Evolutionary conservation across 2,797 vertebrate species (phyloP).

Genomic region (Pseudotriccus pelzelni): DNA sequence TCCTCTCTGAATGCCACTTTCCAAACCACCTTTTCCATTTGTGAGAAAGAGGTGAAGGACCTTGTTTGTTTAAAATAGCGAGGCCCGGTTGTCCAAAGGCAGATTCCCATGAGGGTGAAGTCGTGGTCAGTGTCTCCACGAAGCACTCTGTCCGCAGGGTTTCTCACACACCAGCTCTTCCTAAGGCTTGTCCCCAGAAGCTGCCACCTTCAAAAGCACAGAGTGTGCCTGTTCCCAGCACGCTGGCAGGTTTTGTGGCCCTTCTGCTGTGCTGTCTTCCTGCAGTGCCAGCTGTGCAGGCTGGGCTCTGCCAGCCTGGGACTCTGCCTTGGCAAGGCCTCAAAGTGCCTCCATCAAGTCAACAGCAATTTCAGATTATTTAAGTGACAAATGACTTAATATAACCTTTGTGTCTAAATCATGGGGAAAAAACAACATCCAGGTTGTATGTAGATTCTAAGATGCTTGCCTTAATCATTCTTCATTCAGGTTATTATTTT

Average conservation of each 20-base stretch:
- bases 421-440: accelerated
- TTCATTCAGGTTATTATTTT: not conserved
- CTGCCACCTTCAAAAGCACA: not conserved
- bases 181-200: not conserved
- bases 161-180: not conserved
- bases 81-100: not conserved
- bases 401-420: not conserved
- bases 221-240: not conserved
- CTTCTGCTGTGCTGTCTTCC: not conserved
- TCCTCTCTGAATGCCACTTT: not conserved
- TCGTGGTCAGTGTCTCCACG: not conserved
- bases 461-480: not conserved
- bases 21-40: not conserved
- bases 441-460: not conserved
- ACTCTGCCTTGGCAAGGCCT: not conserved
- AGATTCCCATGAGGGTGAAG: not conserved
- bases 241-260: not conserved
- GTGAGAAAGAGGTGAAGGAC: not conserved
- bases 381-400: not conserved
- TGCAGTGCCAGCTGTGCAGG: not conserved
- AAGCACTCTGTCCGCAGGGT: not conserved
- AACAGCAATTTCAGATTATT: not conserved
- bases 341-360: accelerated
- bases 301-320: not conserved
- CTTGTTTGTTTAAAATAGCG: not conserved